Base-by-base conservation (phyloP, 2,113 vertebrate species). In the Tupaia chinensis region DNA sequence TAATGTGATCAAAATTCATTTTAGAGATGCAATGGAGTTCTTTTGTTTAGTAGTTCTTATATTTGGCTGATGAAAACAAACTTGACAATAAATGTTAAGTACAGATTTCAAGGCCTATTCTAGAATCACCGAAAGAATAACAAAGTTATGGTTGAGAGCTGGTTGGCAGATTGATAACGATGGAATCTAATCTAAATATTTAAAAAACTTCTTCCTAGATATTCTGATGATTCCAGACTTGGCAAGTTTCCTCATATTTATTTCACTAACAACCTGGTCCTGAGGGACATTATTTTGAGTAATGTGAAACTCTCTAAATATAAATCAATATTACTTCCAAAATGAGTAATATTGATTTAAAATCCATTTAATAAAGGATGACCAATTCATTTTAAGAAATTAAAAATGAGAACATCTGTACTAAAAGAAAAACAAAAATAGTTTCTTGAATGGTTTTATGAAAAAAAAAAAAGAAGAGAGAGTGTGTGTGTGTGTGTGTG, bases 251-350 rank as follows among this genome's bases (percentile, higher is more conserved):
- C 8, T 70, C 9, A 87, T 53, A 44, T 89, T 76, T 95, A 91
- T 90, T 93, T 90, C 27, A 91, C 61, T 96, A 94, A 92, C 54
- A 97, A 92, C 9, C 17, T 93, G 34, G 22, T 98, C 85, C 72
- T 92, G 16, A 82, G 65, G 78, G 78, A 83, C 22, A 17, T 60
- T 77, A 83, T 34, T 95, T 96, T 61, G 4, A 29, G 81, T 87
- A 96, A 83, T 22, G 84, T 94, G 12, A 9, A 27, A 56, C 83
- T 95, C 77, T 97, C 83, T 94, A 98, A 97, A 73, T 44, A 97
- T 76, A 97, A 98, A 97, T 90, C 72, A 97, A 17, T 19, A 92
- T 63, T 97, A 78, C 90, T 86, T 60, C 97, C 69, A 97, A 97
- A 97, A 97, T 95, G 80, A 96, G 85, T 95, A 89, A 19, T 88